phyloP scores from a whole-genome alignment of 2,888 invertebrate genomes.

The Chloroclysta siterata region DNA sequence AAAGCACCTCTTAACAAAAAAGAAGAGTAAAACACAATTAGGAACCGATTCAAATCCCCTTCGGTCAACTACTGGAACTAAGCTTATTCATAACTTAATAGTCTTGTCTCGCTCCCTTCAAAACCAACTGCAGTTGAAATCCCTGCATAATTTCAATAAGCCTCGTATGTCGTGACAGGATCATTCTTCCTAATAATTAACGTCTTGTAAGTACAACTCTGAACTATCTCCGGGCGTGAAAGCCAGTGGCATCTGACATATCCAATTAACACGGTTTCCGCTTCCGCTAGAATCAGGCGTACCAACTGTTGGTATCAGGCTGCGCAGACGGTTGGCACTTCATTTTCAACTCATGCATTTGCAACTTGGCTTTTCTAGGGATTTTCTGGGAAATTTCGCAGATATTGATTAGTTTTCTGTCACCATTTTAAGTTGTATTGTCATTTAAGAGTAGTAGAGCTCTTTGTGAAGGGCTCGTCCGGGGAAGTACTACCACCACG shows the following conservation, averaged over 20 bases:
- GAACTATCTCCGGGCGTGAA: conserved; percentile 78
- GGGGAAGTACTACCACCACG: too few relatives aligned
- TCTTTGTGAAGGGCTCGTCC: too few relatives aligned
- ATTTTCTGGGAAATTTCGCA: neutral
- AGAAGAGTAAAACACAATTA: too few relatives aligned
- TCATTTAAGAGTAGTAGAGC: too few relatives aligned
- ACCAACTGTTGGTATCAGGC: conserved; percentile 49
- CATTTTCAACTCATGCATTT: conserved; percentile 35
- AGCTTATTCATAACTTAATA: too few relatives aligned
- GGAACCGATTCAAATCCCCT: too few relatives aligned
- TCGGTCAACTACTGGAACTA: too few relatives aligned
- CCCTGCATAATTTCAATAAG: conserved; percentile 27
- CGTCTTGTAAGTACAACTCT: conserved; percentile 70
- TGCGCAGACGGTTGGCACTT: conserved; percentile 54
- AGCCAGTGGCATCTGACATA: conserved; percentile 82
- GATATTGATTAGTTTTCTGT: neutral
- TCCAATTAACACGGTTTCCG: conserved; percentile 82
- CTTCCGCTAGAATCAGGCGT: conserved; percentile 59
- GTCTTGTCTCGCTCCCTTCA: too few relatives aligned
- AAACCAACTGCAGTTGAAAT: neutral
- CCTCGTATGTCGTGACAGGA: conserved; percentile 34
- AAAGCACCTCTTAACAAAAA: too few relatives aligned
- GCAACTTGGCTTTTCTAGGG: conserved; percentile 17
- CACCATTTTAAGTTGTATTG: too few relatives aligned
- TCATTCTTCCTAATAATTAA: conserved; percentile 69